phyloP scores from a whole-genome alignment of 1,140 invertebrate species.

The Papilio polytes region DNA sequence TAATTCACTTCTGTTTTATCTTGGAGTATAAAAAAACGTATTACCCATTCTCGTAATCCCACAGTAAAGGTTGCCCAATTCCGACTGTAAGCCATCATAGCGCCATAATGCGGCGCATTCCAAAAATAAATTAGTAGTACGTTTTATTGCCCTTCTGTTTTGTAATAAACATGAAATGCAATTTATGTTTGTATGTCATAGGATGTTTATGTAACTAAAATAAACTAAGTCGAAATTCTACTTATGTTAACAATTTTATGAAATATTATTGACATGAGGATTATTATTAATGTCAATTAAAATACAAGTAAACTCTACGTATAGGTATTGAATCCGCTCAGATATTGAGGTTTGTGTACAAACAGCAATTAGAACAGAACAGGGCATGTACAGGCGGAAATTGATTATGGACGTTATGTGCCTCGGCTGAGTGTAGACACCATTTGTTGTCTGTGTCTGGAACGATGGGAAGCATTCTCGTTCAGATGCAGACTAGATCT shows the following conservation, averaged over 20 bases:
- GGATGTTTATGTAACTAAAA: neutral
- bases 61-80: neutral
- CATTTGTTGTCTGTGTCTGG: slow-evolving; percentile 26
- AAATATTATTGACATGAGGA: too few species aligned
- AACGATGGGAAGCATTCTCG: slow-evolving; percentile 23
- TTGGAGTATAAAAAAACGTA: neutral
- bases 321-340: neutral
- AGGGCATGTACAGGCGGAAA: slow-evolving; percentile 20
- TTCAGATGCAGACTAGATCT: slow-evolving; percentile 21
- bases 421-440: slow-evolving; percentile 11
- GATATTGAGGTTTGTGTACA: neutral
- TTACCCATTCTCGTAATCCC: neutral
- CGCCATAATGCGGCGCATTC: neutral
- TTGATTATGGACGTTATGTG: slow-evolving; percentile 24
- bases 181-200: slow-evolving; percentile 15
- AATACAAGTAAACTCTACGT: neutral
- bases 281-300: neutral
- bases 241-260: neutral
- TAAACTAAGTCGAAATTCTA: neutral
- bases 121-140: slow-evolving; percentile 13
- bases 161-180: slow-evolving; percentile 14
- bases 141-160: slow-evolving; percentile 23
- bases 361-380: slow-evolving; percentile 7
- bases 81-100: neutral
- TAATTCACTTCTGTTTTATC: too few species aligned